These are phyloP conservation scores for Pogonus chalceus DNA, from an alignment of 1,140 invertebrate genomes.

Conservation along the genomic window DNA sequence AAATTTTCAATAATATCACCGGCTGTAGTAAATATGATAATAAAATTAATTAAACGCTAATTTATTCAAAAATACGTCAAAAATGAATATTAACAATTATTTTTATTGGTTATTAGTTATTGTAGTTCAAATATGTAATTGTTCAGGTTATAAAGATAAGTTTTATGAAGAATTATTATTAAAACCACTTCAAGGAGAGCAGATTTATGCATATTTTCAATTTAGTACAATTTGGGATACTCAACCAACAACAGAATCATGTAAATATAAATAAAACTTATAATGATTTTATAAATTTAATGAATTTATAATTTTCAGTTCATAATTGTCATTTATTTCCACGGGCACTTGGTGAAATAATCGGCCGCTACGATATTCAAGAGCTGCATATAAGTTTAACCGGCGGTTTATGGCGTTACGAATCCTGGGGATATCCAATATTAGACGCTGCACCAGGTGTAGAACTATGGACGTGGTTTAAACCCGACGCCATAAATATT, in stretches of 20 bases:
- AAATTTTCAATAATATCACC: background rate
- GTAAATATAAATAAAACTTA: conserved; percentile 42
- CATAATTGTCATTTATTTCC: conserved; percentile 83
- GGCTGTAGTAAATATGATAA: background rate
- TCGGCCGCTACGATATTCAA: conserved; percentile 71
- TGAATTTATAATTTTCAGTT: conserved; percentile 43
- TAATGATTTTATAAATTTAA: background rate
- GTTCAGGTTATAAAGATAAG: conserved; percentile 39
- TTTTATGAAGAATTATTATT: conserved; percentile 74
- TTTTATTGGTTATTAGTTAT: background rate
- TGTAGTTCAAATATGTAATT: background rate
- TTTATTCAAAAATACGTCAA: background rate
- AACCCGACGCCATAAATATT: conserved; percentile 43
- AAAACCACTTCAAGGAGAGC: conserved; percentile 63
- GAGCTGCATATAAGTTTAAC: conserved; percentile 88
- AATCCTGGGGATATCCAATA: conserved; percentile 87
- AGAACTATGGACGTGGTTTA: conserved; percentile 89
- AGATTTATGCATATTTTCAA: conserved; percentile 77
- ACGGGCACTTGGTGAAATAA: conserved; percentile 80
- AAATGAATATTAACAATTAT: background rate
- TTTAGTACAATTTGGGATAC: conserved; percentile 70
- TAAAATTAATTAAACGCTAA: background rate
- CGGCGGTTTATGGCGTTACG: conserved; percentile 85
- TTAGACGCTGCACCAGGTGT: conserved; percentile 82
- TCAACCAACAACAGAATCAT: conserved; percentile 36